phyloP scores from a whole-genome alignment of 1,140 invertebrate genomes.

The Aphaenogaster ashmeadi region DNA sequence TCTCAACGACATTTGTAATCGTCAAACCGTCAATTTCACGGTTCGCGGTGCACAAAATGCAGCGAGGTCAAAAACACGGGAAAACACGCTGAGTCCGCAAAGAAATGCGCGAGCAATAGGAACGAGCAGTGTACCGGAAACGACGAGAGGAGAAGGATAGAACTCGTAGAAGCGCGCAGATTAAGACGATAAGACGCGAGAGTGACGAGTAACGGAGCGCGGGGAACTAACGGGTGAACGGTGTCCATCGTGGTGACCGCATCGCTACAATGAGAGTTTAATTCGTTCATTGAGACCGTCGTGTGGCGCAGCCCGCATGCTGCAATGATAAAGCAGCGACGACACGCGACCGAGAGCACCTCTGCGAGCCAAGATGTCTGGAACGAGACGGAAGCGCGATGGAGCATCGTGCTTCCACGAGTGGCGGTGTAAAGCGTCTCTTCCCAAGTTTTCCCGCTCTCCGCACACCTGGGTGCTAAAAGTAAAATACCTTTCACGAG shows the following conservation, averaged over 20 bases:
- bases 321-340: constrained; percentile 39
- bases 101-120: constrained; percentile 22
- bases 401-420: background rate
- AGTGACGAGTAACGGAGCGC: background rate
- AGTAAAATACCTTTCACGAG: background rate
- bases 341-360: background rate
- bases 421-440: background rate
- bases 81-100: background rate
- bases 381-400: background rate
- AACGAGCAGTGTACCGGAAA: background rate
- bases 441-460: background rate
- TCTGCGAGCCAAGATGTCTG: constrained; percentile 3
- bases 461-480: background rate
- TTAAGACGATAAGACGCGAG: constrained; percentile 27
- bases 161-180: background rate
- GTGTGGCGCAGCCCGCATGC: constrained; percentile 47
- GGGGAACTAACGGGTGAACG: constrained; percentile 13
- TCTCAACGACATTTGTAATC: background rate
- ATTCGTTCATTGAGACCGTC: constrained; percentile 74
- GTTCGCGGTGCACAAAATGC: background rate
- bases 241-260: constrained; percentile 10
- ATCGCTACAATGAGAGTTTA: constrained; percentile 73
- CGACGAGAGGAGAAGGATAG: background rate
- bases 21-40: constrained; percentile 33
- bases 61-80: constrained; percentile 21